Base-by-base conservation (phyloP, 35 echinoderm and acorn worm genomes). In the Hemicentrotus pulcherrimus region DNA sequence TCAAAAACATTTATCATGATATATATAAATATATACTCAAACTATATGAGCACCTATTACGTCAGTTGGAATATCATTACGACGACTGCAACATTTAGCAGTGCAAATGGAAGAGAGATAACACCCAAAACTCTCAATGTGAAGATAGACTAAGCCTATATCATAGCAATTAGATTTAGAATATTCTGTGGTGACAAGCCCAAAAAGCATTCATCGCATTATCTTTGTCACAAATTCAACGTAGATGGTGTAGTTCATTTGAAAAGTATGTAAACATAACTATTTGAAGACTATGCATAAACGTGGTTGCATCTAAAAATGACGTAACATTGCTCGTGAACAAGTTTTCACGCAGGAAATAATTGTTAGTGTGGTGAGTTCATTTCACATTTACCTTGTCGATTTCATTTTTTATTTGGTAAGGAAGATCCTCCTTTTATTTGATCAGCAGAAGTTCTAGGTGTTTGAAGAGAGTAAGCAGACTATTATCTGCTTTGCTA, bases 1-100 rank as follows among this genome's bases (percentile, higher is more conserved):
- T 93, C 46, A 78, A 78, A 59, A 78, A 47, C 31, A 90, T 90
- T 90, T 90, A 90, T 90, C 88, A 90, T 46, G 18, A 78, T 78
- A 78, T 78, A 78, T 78, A 78, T n/a, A 78, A 28, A 78, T 78
- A 78, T 78, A 78, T 78, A 78, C 19, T 78, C 65, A 22, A 78
- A 28, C 15, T n/a, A 78, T 78, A 78, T 22, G 19, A 78, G 28
- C 65, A 78, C 65, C 28, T 78, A 78, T 78, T 78, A 28, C 22
- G 65, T 78, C 65, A n/a, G 65, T 78, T 70, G 61, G 22, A 70
- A 70, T 0, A 70, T 78, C 19, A 78, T 78, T 78, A 78, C 65
- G 65, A 78, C 65, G 19, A 78, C 65, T 22, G 65, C 65, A 78
- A 78, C 65, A 78, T 28, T n/a, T 78, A 78, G 65, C 22, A 78